A percentile compares a stretch with the other conserved stretches of the same genome.
Conservation (phyloP, 2,113 vertebrate genomes). For the Uropsilus gracilis region DNA sequence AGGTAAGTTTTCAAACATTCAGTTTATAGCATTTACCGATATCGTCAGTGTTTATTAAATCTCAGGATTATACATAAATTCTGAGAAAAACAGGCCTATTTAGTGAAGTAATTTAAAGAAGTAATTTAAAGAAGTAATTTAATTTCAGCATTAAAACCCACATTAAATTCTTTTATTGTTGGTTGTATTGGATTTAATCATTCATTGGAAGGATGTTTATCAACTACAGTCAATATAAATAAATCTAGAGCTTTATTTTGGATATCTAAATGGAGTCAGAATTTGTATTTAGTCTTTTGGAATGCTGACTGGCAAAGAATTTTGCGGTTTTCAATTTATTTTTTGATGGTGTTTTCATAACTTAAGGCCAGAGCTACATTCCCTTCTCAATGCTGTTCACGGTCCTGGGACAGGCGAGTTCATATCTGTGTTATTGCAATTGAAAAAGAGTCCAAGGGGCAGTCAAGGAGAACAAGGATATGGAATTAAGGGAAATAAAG, state of each 20-base stretch:
- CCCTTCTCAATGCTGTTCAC: neutral
- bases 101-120: neutral
- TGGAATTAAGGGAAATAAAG: constrained; percentile 23
- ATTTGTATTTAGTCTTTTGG: neutral
- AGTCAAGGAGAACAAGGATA: constrained; percentile 2
- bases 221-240: neutral
- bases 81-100: constrained; percentile 4
- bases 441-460: neutral
- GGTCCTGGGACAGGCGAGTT: neutral
- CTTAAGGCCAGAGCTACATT: neutral
- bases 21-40: neutral
- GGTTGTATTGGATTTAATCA: neutral
- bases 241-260: neutral
- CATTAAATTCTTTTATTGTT: neutral
- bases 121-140: neutral
- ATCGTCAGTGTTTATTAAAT: constrained; percentile 32
- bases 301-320: neutral
- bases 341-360: neutral
- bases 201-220: neutral
- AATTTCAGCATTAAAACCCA: neutral
- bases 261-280: neutral
- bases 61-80: constrained; percentile 4
- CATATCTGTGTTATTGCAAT: neutral
- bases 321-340: constrained; percentile 1
- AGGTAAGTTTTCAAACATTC: neutral